Base-by-base conservation (phyloP, 2,797 vertebrate species). In the Clarias laeviceps region DNA sequence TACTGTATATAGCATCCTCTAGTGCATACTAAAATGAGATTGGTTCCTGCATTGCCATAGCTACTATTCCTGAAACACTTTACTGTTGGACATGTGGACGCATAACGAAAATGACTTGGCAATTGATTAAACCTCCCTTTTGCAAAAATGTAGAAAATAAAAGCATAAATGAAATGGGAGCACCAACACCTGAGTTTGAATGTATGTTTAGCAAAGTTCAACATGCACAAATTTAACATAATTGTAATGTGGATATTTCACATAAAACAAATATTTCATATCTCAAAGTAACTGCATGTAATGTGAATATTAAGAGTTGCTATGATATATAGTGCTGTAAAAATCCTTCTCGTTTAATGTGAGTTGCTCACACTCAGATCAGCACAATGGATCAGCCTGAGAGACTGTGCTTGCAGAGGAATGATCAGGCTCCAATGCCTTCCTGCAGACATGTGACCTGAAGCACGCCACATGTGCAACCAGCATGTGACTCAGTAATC, bases 401-500 rank as follows among this genome's bases (percentile, higher is more conserved):
- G 59, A 81, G n/a, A 57, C 37, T 62, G 56, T 3, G 3, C 50
- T 73, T 24, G 32, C 82, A 50, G 65, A 64, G 40, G 69, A 87
- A 83, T 24, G 50, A 80, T 87, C 59, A 81, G 50, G 69, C 65
- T 80, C 27, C 61, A 22, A 29, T 29, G n/a, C 83, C 64, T 69
- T 70, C 65, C 59, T 66, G 56, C 69, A 76, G 80, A 84, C 86
- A 89, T 86, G 89, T 90, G 89, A 91, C 66, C 20, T 24, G 18
- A 85, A 72, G 56, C 18, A 65, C 83, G 69, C 83, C 2, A 66
- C 85, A 86, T 87, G 64, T 81, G 82, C 80, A 88, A 66, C 2
- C 27, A 84, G 83, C 89, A 89, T 90, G 90, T 91, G 89, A 90
- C 85, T 61, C 27, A 22, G 54, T 90, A 82, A 88, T 88, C 85